Evolutionary conservation across 2,113 vertebrate genomes (phyloP), one percentile per base, ranked within the genome.

Genomic region (Capreolus pygargus): DNA sequence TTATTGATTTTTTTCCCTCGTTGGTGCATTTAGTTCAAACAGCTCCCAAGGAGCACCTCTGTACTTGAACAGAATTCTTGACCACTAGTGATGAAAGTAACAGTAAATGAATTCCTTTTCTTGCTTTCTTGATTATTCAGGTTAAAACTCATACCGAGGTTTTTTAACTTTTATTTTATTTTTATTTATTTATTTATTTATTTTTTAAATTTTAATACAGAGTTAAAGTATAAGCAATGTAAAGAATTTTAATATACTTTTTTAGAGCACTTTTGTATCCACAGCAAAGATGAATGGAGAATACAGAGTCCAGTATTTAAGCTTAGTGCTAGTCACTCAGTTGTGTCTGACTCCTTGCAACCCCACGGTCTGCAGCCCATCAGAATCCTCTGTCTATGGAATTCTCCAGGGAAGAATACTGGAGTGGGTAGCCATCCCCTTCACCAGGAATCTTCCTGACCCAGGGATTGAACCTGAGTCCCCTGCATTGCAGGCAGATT

Each of bases 1-100:
- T 98, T 98, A 99, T 99, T 99, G 99, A 99, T 99, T 99, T 99
- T 99, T 99, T 98, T 98, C 98, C 98, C 98, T 98, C 95, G 98
- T 98, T 98, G 99, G 97, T 96, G 95, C 98, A 98, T 99, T 99
- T 99, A 99, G 98, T 99, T 99, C 98, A 99, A 99, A 99, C 97
- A 98, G 98, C 98, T 99, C 98, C 98, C 98, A 98, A 97, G 97
- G 98, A 98, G 97, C 98, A 98, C 96, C 30, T 55, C 14, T 50
- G 4, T 55, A 96, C 98, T 97, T 98, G 98, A 97, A 94, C 57
- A 52, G 76, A 17, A 91, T 61, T 91, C 25, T 98, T 98, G 98
- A 98, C 97, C 89, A 98, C 87, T 67, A 96, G 86, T 96, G 96
- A 98, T 97, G 97, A 98, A 86, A 98, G 97, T 98, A 95, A 25